phyloP scores from a whole-genome alignment of 2,888 invertebrate species.

The Myopa testacea region DNA sequence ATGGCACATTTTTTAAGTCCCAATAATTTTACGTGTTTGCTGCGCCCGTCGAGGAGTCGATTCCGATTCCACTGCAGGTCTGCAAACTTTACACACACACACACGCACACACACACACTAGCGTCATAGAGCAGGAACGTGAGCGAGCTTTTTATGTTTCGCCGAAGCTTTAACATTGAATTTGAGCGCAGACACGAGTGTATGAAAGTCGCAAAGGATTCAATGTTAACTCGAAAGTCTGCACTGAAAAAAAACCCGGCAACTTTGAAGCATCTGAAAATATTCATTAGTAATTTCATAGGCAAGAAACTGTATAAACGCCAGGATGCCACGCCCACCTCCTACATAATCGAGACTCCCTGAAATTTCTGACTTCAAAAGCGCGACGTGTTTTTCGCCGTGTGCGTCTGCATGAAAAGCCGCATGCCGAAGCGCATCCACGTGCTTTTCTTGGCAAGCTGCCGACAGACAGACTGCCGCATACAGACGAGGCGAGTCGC shows the following conservation, averaged over 20 bases:
- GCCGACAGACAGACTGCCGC: too few species aligned
- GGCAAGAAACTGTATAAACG: too few species aligned
- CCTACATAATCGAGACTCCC: too few species aligned
- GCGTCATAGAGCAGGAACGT: not conserved
- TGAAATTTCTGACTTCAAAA: too few species aligned
- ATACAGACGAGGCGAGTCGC: too few species aligned
- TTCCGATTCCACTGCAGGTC: too few species aligned
- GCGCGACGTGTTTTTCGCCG: too few species aligned
- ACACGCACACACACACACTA: not conserved
- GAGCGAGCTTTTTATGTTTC: not conserved
- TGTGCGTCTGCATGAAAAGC: too few species aligned
- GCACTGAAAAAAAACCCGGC: not conserved
- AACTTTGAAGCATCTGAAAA: too few species aligned
- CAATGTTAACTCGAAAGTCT: not conserved
- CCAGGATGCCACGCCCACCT: too few species aligned
- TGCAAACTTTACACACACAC: too few species aligned
- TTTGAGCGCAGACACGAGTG: not conserved
- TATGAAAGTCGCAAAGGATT: not conserved
- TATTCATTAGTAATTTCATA: too few species aligned
- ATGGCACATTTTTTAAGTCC: not conserved
- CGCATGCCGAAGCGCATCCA: not conserved
- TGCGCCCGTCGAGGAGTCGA: not conserved
- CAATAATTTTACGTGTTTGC: not conserved
- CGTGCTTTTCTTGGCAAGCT: not conserved
- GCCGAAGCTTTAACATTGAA: conserved; percentile 13